phyloP scores from a whole-genome alignment of 1,140 invertebrate genomes.

The Drosophila prosaltans region DNA sequence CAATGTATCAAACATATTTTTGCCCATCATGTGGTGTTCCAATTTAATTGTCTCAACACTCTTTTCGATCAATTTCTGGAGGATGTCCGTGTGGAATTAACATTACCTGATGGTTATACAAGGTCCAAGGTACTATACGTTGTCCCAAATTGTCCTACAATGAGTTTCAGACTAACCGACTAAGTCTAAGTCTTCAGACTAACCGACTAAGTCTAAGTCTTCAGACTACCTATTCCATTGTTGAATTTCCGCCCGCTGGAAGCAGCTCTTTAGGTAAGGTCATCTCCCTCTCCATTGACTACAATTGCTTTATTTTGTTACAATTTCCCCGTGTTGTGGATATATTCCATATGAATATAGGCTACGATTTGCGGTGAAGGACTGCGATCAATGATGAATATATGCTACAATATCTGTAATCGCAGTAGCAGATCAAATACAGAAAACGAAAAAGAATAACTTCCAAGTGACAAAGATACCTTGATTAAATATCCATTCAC shows the following conservation, averaged over 20 bases:
- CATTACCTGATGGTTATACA: conserved; percentile 91
- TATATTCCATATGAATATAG: conserved; percentile 85
- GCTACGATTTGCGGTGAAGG: conserved; percentile 96
- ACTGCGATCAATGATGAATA: conserved; percentile 94
- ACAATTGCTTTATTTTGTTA: background rate
- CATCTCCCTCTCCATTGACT: background rate
- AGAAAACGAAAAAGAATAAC: conserved; percentile 91
- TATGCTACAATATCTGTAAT: conserved; percentile 97
- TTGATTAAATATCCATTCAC: no score
- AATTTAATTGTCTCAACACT: conserved; percentile 97
- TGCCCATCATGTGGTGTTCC: conserved; percentile 92
- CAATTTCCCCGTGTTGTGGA: conserved; percentile 2
- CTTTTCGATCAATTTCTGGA: conserved; percentile 97
- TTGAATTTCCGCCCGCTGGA: conserved; percentile 92
- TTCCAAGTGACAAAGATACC: conserved; percentile 89
- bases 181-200: no score
- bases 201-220: no score
- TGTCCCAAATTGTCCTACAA: conserved; percentile 93
- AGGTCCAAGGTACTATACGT: conserved; percentile 88
- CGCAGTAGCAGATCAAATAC: conserved; percentile 95
- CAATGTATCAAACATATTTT: conserved; percentile 97
- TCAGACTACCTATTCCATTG: conserved; percentile 93
- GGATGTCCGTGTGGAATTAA: conserved; percentile 94
- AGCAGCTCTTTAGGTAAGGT: conserved; percentile 86
- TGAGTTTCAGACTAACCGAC: conserved; percentile 83